These are phyloP conservation scores for Thaleichthys pacificus DNA, from an alignment of 2,797 vertebrate species.

Conservation along the genomic window DNA sequence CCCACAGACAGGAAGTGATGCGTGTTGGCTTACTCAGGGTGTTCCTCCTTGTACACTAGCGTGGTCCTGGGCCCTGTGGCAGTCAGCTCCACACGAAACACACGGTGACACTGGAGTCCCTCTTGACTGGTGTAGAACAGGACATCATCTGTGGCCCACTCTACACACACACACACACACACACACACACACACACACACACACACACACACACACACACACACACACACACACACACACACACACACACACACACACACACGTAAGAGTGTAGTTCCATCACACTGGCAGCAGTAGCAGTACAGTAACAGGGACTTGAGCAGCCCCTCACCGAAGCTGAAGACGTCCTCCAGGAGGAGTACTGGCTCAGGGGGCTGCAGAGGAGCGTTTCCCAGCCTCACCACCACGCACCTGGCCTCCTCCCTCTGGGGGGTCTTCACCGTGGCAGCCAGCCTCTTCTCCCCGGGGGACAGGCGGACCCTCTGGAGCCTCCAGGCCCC, in stretches of 20 bases:
- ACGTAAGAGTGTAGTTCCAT: background rate
- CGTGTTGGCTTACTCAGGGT: constrained; percentile 80
- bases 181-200: constrained; percentile 2
- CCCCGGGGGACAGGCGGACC: constrained; percentile 86
- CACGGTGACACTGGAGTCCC: constrained; percentile 81
- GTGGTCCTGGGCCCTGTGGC: constrained; percentile 60
- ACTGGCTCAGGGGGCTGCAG: constrained; percentile 46
- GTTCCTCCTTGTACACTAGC: constrained; percentile 84
- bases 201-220: constrained; percentile 20
- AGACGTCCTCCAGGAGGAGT: constrained; percentile 79
- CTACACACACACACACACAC: constrained; percentile 64
- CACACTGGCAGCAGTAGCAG: too few species aligned
- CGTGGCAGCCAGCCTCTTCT: constrained; percentile 81
- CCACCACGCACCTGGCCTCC: constrained; percentile 77
- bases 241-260: constrained; percentile 3
- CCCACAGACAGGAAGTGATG: background rate
- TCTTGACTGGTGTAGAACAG: constrained; percentile 87
- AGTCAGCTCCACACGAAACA: constrained; percentile 81
- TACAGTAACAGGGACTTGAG: too few species aligned
- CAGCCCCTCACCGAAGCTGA: constrained; percentile 85
- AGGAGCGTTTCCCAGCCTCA: constrained; percentile 67
- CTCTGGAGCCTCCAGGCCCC: constrained; percentile 77
- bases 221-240: constrained; percentile 26
- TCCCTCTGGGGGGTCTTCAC: constrained; percentile 78
- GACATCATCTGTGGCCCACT: constrained; percentile 88